phyloP scores from a whole-genome alignment of 64 coral and sea anemone genomes.

The Porites australiensis region DNA sequence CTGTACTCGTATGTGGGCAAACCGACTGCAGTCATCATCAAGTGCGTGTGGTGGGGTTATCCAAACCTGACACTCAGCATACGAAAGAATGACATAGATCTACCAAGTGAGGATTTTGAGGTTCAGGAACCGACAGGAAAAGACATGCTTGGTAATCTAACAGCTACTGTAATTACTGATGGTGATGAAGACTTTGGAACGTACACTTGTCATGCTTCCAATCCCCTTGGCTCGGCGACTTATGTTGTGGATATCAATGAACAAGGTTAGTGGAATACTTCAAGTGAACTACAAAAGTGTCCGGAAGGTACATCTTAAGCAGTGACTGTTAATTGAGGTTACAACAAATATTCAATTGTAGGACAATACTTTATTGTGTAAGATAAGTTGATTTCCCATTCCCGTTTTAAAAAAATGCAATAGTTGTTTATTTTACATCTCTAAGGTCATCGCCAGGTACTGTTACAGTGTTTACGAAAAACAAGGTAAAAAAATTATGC shows the following conservation, averaged over 20 bases:
- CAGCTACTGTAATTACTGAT: not conserved
- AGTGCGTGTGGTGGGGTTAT: constrained; percentile 80
- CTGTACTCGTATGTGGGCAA: constrained; percentile 82
- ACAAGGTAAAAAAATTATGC: too few relatives aligned
- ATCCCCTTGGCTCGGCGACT: constrained; percentile 27
- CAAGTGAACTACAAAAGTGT: not conserved
- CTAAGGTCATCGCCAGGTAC: too few relatives aligned
- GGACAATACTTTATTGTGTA: too few relatives aligned
- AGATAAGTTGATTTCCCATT: too few relatives aligned
- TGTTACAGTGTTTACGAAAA: too few relatives aligned
- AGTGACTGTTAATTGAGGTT: too few relatives aligned
- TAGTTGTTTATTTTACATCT: too few relatives aligned
- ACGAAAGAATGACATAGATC: not conserved
- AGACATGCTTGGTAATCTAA: not conserved
- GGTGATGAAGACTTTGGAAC: constrained; percentile 45
- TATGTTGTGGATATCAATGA: constrained; percentile 55
- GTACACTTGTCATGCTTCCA: constrained; percentile 69
- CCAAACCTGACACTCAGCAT: constrained; percentile 61
- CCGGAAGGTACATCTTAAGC: not conserved
- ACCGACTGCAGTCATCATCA: constrained; percentile 34
- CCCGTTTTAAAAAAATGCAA: too few relatives aligned
- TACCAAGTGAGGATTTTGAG: constrained; percentile 1
- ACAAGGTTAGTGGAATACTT: constrained; percentile 57
- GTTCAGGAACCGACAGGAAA: not conserved
- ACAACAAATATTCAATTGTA: too few relatives aligned